Evolutionary conservation across 2,888 invertebrate species (phyloP).

Genomic region (Chymomyza procnemis): DNA sequence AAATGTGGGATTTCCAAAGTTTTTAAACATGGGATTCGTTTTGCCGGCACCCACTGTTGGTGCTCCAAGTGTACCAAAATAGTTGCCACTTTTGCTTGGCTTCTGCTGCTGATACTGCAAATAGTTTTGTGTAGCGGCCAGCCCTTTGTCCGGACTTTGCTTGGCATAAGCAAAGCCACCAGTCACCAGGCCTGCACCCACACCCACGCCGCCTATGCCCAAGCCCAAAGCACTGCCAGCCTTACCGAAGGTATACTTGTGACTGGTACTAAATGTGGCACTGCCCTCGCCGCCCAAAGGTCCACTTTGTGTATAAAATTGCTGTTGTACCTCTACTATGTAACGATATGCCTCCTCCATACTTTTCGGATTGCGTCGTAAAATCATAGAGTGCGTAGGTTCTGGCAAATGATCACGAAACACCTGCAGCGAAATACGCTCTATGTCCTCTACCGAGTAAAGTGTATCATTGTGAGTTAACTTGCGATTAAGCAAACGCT

Average conservation of each 20-base stretch:
- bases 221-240: constrained; percentile 41
- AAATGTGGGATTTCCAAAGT: constrained; percentile 54
- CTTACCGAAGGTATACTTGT: constrained; percentile 50
- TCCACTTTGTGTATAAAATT: constrained; percentile 62
- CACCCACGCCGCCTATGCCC: constrained; percentile 34
- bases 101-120: neutral
- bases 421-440: constrained; percentile 57
- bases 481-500: constrained; percentile 55
- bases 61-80: constrained; percentile 41
- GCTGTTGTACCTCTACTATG: constrained; percentile 62
- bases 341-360: constrained; percentile 69
- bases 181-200: constrained; percentile 45
- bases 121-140: constrained; percentile 7
- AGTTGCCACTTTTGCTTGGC: constrained; percentile 40
- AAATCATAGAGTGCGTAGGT: constrained; percentile 63
- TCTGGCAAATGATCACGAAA: constrained; percentile 61
- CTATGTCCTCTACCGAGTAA: constrained; percentile 57
- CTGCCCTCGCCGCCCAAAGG: constrained; percentile 53
- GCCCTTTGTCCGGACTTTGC: constrained; percentile 55
- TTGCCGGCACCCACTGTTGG: constrained; percentile 57
- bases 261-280: constrained; percentile 65
- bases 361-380: constrained; percentile 59
- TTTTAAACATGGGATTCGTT: constrained; percentile 60
- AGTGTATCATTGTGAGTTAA: constrained; percentile 62
- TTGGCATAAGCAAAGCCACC: constrained; percentile 43